phyloP scores from a whole-genome alignment of 1,140 invertebrate species.

The Magallana gigas region DNA sequence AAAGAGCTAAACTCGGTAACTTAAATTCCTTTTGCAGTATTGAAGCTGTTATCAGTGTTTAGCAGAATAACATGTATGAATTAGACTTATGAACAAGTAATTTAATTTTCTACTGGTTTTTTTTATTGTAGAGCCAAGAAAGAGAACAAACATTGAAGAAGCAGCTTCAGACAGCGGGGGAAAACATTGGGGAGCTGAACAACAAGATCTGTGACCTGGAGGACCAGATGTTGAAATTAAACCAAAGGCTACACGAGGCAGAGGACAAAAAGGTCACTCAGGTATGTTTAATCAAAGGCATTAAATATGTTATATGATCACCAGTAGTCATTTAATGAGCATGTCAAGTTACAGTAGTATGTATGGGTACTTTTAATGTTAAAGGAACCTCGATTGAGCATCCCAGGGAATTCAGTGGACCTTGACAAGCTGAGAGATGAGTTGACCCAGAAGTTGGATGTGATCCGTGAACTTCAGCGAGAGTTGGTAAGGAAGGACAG shows the following conservation, averaged over 20 bases:
- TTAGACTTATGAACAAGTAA: neutral
- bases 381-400: constrained; percentile 27
- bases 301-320: no score
- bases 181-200: constrained; percentile 55
- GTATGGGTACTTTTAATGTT: neutral
- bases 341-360: no score
- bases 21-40: neutral
- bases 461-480: constrained; percentile 52
- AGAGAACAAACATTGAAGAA: constrained; percentile 56
- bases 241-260: neutral
- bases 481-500: constrained; percentile 52
- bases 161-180: constrained; percentile 58
- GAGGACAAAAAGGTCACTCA: neutral
- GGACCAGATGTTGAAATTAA: neutral
- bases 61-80: neutral
- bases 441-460: constrained; percentile 42
- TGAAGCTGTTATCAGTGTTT: neutral
- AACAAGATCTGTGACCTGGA: constrained; percentile 59
- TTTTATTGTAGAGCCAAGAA: constrained; percentile 57
- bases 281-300: no score
- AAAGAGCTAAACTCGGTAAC: neutral
- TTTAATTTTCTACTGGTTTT: neutral
- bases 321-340: no score
- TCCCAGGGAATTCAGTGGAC: constrained; percentile 9
- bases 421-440: constrained; percentile 22